phyloP scores from a whole-genome alignment of 2,888 invertebrate species.

The Alcis repandata region DNA sequence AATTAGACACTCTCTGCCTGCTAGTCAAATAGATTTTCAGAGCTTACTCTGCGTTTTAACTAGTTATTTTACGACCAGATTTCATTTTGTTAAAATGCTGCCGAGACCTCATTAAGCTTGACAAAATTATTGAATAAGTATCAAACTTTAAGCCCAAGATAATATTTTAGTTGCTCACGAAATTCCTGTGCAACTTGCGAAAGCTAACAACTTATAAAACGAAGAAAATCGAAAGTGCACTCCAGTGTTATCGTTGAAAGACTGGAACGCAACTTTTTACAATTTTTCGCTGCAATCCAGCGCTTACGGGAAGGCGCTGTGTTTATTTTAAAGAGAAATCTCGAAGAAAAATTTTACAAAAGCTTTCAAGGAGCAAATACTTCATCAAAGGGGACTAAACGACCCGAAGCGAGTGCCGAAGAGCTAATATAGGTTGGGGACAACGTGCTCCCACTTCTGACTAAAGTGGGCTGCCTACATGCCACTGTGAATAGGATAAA shows the following conservation, averaged over 20 bases:
- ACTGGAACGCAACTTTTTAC: conserved; percentile 49
- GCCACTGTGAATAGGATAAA: conserved; percentile 51
- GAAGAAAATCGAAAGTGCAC: conserved; percentile 38
- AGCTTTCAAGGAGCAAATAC: conserved; percentile 80
- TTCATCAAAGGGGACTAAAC: conserved; percentile 78
- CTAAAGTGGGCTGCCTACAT: conserved; percentile 44
- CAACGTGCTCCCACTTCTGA: conserved; percentile 60
- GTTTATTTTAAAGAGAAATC: conserved; percentile 72
- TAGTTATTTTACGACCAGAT: neutral
- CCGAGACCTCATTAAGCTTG: neutral
- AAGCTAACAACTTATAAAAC: conserved; percentile 28
- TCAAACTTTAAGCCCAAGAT: neutral
- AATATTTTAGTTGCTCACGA: neutral
- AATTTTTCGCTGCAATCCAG: conserved; percentile 59
- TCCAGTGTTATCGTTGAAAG: conserved; percentile 35
- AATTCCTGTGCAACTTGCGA: conserved; percentile 14
- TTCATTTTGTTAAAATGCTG: neutral
- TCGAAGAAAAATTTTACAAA: conserved; percentile 73
- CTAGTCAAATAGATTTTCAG: neutral
- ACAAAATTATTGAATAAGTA: neutral
- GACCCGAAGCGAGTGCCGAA: conserved; percentile 69
- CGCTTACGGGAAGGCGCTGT: conserved; percentile 57
- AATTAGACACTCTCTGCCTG: no score
- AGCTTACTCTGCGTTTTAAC: neutral
- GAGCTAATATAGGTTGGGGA: conserved; percentile 76